Conservation (phyloP, 1,140 invertebrate genomes). For the Hestina assimilis region DNA sequence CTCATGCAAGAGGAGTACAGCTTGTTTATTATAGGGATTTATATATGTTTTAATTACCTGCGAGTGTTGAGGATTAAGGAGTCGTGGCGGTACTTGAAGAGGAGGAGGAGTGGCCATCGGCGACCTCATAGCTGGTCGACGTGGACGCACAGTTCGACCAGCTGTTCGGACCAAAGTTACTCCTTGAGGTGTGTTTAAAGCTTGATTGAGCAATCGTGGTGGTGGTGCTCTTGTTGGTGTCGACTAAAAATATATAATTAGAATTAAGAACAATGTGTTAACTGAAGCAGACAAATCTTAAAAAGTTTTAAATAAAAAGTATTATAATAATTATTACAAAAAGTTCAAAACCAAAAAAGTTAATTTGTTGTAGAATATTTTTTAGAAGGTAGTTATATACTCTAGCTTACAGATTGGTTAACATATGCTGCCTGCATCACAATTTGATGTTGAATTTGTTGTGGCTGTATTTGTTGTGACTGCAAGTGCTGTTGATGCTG, state of each 20-base stretch:
- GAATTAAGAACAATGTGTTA: too few relatives aligned
- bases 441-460: slow-evolving; percentile 66
- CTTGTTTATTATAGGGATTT: too few relatives aligned
- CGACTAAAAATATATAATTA: slow-evolving; percentile 36
- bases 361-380: too few relatives aligned
- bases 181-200: slow-evolving; percentile 38
- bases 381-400: too few relatives aligned
- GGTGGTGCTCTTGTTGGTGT: slow-evolving; percentile 44
- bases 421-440: slow-evolving; percentile 71
- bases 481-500: slow-evolving; percentile 49
- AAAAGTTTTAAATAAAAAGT: too few relatives aligned
- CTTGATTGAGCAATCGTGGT: slow-evolving; percentile 57
- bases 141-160: slow-evolving; percentile 48
- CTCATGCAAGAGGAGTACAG: too few relatives aligned
- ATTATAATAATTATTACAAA: too few relatives aligned
- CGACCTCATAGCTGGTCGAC: slow-evolving; percentile 39
- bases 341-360: too few relatives aligned
- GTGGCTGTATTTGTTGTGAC: slow-evolving; percentile 50
- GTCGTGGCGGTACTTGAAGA: slow-evolving; percentile 40
- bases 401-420: slow-evolving; percentile 57
- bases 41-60: slow-evolving; percentile 30
- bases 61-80: slow-evolving; percentile 48
- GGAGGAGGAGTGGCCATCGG: slow-evolving; percentile 35
- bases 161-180: slow-evolving; percentile 58
- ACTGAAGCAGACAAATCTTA: too few relatives aligned